Base-by-base conservation (phyloP, 2,888 invertebrate species). In the Caenorhabditis becei region DNA sequence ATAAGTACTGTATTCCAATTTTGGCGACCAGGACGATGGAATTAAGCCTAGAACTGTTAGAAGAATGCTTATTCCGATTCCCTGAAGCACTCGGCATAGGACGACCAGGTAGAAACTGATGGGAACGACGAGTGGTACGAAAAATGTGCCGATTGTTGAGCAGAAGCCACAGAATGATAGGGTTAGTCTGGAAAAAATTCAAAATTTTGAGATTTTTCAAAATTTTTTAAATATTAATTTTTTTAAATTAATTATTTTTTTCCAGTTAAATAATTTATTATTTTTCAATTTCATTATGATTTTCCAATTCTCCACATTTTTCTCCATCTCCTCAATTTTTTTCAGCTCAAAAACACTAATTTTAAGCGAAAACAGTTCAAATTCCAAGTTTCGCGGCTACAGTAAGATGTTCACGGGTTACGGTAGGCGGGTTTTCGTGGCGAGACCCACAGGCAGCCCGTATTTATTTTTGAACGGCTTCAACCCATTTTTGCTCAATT, bases 111-210 rank as follows among this genome's bases (percentile, higher is more conserved):
- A 66, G 37, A 74, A 74, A 18, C 74, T 66, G 49, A 49, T 44
- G 18, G 58, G 28, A 5, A 74, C 74, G 8, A 65, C 65, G 23
- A 74, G 23, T 3, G 74, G 79, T 0, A 63, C 67, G 58, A 79
- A 56, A 23, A 79, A 53, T 7, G 72, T 79, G 24, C 79, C 79
- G n/a, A 74, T 47, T 1, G 67, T 69, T 23, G 79, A 79, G 58
- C 62, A 74, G 1, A 79, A 24, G 2, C 79, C 79, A 51, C 79
- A 79, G n/a, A 67, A 26, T 2, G 72, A 74, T 10, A 80, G 32
- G 26, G 69, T 74, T 26, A 56, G 49, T 53, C 80, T 75, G 53
- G 44, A 62, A 58, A n/a, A n/a, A n/a, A 18, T 65, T 53, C 1
- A 23, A 23, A 53, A 53, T 11, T 53, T 26, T 53, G 11, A 23